Percentiles rank a stretch among this genome's conserved stretches.
These are phyloP conservation scores for Ptychobarbus kaznakovi DNA, from an alignment of 2,797 vertebrate species.

Conservation along the genomic window DNA sequence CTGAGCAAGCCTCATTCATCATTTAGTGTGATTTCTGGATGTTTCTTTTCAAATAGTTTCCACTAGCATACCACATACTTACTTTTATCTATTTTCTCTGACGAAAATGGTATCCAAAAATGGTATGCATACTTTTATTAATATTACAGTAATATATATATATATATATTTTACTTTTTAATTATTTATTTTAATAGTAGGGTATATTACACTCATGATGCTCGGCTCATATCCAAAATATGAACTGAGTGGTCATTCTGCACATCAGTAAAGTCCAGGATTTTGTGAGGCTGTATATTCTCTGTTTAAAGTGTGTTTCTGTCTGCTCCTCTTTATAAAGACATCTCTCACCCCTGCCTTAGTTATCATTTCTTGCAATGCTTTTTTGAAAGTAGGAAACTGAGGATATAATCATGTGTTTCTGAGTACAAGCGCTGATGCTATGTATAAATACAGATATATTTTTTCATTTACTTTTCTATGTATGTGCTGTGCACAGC, in stretches of 20 bases:
- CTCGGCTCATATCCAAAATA: too few species aligned
- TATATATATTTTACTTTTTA: not conserved
- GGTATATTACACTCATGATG: not conserved
- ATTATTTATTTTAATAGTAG: not conserved
- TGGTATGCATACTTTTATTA: not conserved
- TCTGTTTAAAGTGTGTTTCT: constrained; percentile 61
- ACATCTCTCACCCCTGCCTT: constrained; percentile 88
- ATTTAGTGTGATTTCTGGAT: constrained; percentile 23
- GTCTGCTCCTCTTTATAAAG: constrained; percentile 74
- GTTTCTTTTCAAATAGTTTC: not conserved
- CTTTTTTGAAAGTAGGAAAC: constrained; percentile 82
- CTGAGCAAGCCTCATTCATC: not conserved
- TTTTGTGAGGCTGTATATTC: constrained; percentile 46
- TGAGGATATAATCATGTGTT: constrained; percentile 76
- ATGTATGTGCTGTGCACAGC: constrained; percentile 88
- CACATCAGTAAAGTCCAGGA: constrained; percentile 11
- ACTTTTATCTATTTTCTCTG: not conserved
- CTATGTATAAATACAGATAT: constrained; percentile 75
- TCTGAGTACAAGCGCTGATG: constrained; percentile 77
- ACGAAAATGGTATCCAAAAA: not conserved
- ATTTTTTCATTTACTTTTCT: constrained; percentile 83
- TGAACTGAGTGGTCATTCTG: not conserved
- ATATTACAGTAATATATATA: too few species aligned
- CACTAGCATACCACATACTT: not conserved
- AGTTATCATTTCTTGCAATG: constrained; percentile 80